Base-by-base conservation (phyloP, 2,888 invertebrate genomes). In the Eustalomyia histrio region DNA sequence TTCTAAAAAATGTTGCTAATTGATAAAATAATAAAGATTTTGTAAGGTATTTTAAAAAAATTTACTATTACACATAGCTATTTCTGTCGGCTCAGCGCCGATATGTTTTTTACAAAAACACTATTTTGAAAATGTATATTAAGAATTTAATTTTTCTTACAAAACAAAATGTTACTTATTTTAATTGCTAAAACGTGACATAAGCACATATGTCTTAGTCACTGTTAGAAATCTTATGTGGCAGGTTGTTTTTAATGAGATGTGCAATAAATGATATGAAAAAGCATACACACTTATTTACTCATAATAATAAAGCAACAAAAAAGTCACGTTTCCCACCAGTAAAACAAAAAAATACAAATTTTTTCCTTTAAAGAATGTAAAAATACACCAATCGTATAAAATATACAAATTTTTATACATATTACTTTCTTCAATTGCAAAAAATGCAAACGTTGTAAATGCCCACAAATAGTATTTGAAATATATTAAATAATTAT, bases 181-280 rank as follows among this genome's bases (percentile, higher is more conserved):
- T 78, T 78, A 81, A 81, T 81, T 81, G 74, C 74, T 74, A 24
- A 67, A 78, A 81, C 81, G 81, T 81, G 81, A 52, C 81, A 67
- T 81, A 78, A 78, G 78, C 57, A 71, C 52, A 78, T 67, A 81
- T 75, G 78, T 78, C n/a, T 58, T 50, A 78, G 61, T 57, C 61
- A 71, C 52, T 71, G 61, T 74, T 78, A 81, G 16, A 74, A 43
- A 81, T 74, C 78, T 81, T 78, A 81, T 78, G 78, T 81, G 76
- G 78, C 81, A 78, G 78, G 78, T 81, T 81, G 78, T 61, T 78
- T 74, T 81, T 78, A 81, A 81, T 81, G 81, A 81, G 81, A 81
- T 74, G 78, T 81, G 81, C 78, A 81, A 78, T 78, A 81, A 78
- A 75, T 75, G 78, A 74, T 78, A 78, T n/a, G 43, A 67, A 43